Conservation (phyloP, 2,797 vertebrate genomes). For the Peromyscus aztecus region DNA sequence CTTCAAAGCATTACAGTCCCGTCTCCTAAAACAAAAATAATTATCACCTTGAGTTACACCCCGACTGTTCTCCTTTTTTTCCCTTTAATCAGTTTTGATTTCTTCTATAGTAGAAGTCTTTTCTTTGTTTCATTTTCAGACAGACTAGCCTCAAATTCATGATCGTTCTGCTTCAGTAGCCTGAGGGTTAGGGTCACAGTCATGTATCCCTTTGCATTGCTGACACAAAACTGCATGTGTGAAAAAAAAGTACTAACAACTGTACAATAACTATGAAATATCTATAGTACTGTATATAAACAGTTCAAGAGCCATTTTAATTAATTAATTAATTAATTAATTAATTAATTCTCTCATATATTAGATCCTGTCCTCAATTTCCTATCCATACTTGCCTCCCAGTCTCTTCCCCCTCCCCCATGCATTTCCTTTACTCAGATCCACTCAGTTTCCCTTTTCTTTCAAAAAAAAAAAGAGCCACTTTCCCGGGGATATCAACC, state of each 20-base stretch:
- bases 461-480: too few relatives aligned
- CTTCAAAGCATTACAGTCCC: not conserved
- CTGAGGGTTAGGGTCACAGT: not conserved
- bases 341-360: too few relatives aligned
- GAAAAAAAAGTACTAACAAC: not conserved
- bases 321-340: too few relatives aligned
- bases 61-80: not conserved
- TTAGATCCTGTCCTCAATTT: too few relatives aligned
- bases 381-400: too few relatives aligned
- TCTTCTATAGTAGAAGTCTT: not conserved
- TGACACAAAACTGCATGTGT: not conserved
- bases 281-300: not conserved
- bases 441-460: too few relatives aligned
- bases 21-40: not conserved
- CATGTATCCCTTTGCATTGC: not conserved
- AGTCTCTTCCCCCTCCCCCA: too few relatives aligned
- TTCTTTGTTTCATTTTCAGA: not conserved
- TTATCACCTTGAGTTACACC: not conserved
- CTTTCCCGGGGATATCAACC: too few relatives aligned
- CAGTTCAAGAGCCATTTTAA: not conserved
- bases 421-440: too few relatives aligned
- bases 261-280: not conserved
- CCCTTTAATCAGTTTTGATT: not conserved
- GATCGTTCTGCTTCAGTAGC: not conserved
- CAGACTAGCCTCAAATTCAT: not conserved